Evolutionary conservation across 2,113 vertebrate species (phyloP), one percentile per base, ranked within the genome.

Genomic region (Eleginops maclovinus): DNA sequence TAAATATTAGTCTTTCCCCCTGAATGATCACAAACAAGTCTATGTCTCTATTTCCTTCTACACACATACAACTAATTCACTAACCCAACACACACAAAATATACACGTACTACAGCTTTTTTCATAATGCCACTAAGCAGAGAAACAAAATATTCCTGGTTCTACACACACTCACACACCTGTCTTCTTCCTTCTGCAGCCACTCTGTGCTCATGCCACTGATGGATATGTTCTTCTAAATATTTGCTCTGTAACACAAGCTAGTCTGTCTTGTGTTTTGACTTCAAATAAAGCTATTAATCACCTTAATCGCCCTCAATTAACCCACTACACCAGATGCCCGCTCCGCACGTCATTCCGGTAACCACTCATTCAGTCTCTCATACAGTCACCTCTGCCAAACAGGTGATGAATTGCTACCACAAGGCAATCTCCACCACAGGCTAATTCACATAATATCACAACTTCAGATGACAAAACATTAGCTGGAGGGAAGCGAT

Each of bases 211-310:
- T 64, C 73, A 28, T 60, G 50, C 72, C 88, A 87, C 87, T 93
- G 92, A 94, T 94, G 92, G 85, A 91, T 92, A 95, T 94, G 94
- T 82, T 64, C 92, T 73, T 88, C 82, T 84, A 94, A 95, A 95
- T 94, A 95, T 96, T 97, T 95, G 89, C 92, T 92, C 94, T 94
- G 95, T 95, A 96, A 97, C 93, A 93, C 87, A 93, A 95, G 86
- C 83, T 89, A 84, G 86, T 93, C 91, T 91, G 92, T 95, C 92
- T 94, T 94, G 91, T 96, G 96, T 96, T 96, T 96, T 96, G 90
- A 95, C 93, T 96, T 91, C 93, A 96, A 96, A 95, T 92, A 94
- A 91, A 92, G 92, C 95, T 94, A 96, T 97, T 96, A 96, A 96
- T 97, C 96, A 96, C 92, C 84, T 90, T 96, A 96, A 97, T 96